phyloP scores from a whole-genome alignment of 1,140 invertebrate genomes.

The Halictus rubicundus region DNA sequence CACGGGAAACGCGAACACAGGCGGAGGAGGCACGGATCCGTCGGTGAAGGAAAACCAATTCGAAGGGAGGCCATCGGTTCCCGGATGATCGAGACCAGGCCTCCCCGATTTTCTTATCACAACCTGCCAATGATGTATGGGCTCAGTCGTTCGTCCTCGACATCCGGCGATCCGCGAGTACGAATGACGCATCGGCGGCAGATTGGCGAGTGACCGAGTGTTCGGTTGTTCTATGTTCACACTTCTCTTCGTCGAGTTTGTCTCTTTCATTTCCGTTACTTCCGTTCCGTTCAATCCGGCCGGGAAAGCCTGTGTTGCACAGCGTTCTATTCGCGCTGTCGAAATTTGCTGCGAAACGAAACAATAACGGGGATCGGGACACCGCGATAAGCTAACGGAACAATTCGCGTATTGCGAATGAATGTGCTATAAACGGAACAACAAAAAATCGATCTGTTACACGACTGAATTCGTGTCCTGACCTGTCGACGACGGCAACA shows the following conservation, averaged over 20 bases:
- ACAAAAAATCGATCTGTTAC: neutral
- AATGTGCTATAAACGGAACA: conserved; percentile 75
- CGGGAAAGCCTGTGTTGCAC: conserved; percentile 62
- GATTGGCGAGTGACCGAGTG: conserved; percentile 62
- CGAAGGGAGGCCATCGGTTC: conserved; percentile 70
- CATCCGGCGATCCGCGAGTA: conserved; percentile 74
- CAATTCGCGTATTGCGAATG: conserved; percentile 81
- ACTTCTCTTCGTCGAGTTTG: too few species aligned
- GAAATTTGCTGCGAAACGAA: conserved; percentile 71
- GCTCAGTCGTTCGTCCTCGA: conserved; percentile 72
- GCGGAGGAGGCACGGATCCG: neutral
- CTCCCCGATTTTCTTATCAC: conserved; percentile 56
- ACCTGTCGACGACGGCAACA: conserved; percentile 11
- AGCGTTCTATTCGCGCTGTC: conserved; percentile 76
- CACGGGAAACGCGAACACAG: neutral
- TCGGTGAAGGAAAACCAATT: conserved; percentile 30
- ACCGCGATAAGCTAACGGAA: conserved; percentile 78
- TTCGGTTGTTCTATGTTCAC: too few species aligned
- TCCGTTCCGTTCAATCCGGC: conserved; percentile 68
- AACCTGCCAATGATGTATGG: conserved; percentile 74
- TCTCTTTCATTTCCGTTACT: neutral
- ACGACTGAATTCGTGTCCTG: conserved; percentile 42
- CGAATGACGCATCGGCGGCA: conserved; percentile 70
- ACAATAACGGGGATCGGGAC: conserved; percentile 65
- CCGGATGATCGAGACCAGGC: conserved; percentile 75